Conservation (phyloP, 1,140 invertebrate genomes). For the Drosophila pectinifera region DNA sequence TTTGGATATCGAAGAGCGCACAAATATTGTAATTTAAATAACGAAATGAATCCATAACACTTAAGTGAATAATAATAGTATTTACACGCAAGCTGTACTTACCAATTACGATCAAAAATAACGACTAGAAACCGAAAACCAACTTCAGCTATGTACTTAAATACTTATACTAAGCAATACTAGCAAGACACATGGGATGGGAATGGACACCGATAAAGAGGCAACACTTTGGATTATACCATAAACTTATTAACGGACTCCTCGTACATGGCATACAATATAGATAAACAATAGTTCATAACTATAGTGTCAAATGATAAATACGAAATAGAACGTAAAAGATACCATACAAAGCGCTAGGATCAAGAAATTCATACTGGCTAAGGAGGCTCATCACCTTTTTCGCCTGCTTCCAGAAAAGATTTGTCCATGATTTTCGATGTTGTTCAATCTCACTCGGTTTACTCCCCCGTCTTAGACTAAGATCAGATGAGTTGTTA, state of each 20-base stretch:
- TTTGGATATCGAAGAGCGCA: conserved; percentile 76
- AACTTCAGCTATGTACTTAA: conserved; percentile 43
- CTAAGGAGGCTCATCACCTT: conserved; percentile 11
- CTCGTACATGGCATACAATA: conserved; percentile 16
- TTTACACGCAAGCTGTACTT: conserved; percentile 54
- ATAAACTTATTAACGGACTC: conserved; percentile 19
- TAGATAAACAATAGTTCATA: conserved; percentile 39
- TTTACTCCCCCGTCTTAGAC: conserved; percentile 18
- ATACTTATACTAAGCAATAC: conserved; percentile 33
- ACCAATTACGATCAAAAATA: conserved; percentile 36
- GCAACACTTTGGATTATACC: conserved; percentile 18
- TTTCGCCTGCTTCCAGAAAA: conserved; percentile 41
- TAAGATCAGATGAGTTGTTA: conserved; percentile 10
- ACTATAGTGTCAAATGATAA: conserved; percentile 36
- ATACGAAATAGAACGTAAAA: background rate
- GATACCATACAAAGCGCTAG: background rate
- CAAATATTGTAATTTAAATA: conserved; percentile 76
- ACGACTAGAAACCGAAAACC: conserved; percentile 18
- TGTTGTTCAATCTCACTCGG: conserved; percentile 6
- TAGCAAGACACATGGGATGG: background rate
- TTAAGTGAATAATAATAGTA: conserved; percentile 64
- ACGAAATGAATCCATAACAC: conserved; percentile 66
- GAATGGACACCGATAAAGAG: conserved; percentile 2
- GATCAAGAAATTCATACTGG: conserved; percentile 1
- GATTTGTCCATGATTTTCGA: conserved; percentile 12